Evolutionary conservation across 2,888 invertebrate genomes (phyloP).

Genomic region (Plebejus melissa): DNA sequence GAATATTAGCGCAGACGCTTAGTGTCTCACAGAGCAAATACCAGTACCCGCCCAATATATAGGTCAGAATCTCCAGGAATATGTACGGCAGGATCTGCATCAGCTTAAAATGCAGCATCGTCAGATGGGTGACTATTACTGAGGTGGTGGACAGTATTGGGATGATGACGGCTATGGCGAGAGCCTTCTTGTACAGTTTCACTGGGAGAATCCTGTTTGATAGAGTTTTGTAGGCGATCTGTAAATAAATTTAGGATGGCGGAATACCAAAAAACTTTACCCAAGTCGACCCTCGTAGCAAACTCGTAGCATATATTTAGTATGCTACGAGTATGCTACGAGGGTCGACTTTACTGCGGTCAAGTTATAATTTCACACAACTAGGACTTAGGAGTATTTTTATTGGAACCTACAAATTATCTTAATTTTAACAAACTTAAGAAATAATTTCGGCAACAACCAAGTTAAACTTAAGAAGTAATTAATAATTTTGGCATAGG

Average conservation of each 20-base stretch:
- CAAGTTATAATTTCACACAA: too few species aligned
- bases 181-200: conserved; percentile 78
- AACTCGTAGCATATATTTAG: too few species aligned
- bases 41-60: conserved; percentile 85
- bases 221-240: conserved; percentile 80
- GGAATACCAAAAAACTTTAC: too few species aligned
- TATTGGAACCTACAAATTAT: too few species aligned
- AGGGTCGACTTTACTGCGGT: too few species aligned
- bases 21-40: conserved; percentile 83
- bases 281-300: too few species aligned
- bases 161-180: conserved; percentile 77
- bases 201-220: conserved; percentile 78
- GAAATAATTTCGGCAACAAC: too few species aligned
- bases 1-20: conserved; percentile 80
- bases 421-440: too few species aligned
- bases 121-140: conserved; percentile 83
- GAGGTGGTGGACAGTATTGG: conserved; percentile 81
- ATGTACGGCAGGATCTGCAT: conserved; percentile 84
- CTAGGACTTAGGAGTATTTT: too few species aligned
- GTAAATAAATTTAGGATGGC: conserved; percentile 38
- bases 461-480: too few species aligned
- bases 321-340: too few species aligned
- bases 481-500: too few species aligned
- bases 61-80: conserved; percentile 83
- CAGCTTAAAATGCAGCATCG: conserved; percentile 83